Conservation (phyloP, 2,797 vertebrate genomes). For the Emydoidea blandingii region DNA sequence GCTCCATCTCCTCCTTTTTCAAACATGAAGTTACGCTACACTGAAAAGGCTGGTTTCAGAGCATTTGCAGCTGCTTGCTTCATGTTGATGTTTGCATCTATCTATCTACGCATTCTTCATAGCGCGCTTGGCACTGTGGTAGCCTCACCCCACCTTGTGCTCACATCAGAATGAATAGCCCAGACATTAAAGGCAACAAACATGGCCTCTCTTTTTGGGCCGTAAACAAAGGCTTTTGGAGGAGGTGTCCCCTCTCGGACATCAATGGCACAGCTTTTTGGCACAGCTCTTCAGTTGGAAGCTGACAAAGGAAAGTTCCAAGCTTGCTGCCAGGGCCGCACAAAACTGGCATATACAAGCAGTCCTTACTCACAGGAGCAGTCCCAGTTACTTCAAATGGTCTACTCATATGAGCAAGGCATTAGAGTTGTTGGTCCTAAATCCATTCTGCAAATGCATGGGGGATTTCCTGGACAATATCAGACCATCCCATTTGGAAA, state of each 20-base stretch:
- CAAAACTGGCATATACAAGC: neutral
- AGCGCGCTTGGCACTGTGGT: rapidly evolving
- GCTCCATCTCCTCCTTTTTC: neutral
- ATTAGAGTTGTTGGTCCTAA: constrained; percentile 59
- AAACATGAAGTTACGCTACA: rapidly evolving
- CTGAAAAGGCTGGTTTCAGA: neutral
- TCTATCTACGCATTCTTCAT: neutral
- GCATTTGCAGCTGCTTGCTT: neutral
- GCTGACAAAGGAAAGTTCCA: neutral
- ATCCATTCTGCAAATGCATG: constrained; percentile 40
- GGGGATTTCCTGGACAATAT: constrained; percentile 43
- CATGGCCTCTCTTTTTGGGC: neutral
- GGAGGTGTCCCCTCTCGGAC: neutral
- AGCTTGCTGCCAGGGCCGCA: rapidly evolving
- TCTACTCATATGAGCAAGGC: constrained; percentile 39
- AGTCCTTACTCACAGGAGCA: neutral
- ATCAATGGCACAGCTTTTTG: neutral
- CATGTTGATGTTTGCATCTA: rapidly evolving
- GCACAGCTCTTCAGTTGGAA: neutral
- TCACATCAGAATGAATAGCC: rapidly evolving
- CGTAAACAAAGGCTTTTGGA: neutral
- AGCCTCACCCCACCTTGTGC: neutral
- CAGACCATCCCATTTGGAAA: constrained; percentile 12
- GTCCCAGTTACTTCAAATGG: neutral
- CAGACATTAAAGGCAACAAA: neutral